phyloP scores from a whole-genome alignment of 2,888 invertebrate species.

The Pomacea canaliculata region DNA sequence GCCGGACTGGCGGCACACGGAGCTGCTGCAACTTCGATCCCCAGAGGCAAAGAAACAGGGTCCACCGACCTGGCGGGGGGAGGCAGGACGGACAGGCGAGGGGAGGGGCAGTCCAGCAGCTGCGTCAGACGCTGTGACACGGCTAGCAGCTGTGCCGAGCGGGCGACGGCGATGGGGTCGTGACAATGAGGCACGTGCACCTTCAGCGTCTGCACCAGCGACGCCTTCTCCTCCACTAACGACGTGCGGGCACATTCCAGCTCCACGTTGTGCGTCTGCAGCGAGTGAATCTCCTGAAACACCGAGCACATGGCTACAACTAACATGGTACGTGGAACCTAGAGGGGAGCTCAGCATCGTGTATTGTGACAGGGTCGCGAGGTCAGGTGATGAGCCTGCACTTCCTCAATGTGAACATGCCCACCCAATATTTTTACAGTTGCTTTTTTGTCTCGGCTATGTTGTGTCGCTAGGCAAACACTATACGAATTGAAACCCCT shows the following conservation, averaged over 20 bases:
- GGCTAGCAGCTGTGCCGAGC: slow-evolving; percentile 24
- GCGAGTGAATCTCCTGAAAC: slow-evolving; percentile 32
- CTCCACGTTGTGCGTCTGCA: slow-evolving; percentile 34
- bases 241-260: slow-evolving; percentile 29
- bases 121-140: slow-evolving; percentile 21
- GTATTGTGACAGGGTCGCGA: no score
- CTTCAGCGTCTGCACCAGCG: slow-evolving; percentile 25
- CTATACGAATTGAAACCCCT: no score
- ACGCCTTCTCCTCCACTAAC: slow-evolving; percentile 35
- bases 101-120: slow-evolving; percentile 22
- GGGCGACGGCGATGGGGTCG: slow-evolving; percentile 23
- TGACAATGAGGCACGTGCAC: slow-evolving; percentile 28
- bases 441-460: no score
- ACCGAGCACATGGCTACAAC: neutral
- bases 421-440: no score
- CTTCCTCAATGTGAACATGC: no score
- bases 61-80: neutral
- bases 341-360: no score
- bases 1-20: neutral
- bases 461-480: no score
- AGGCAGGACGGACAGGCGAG: neutral
- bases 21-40: no score
- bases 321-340: no score
- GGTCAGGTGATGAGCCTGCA: no score
- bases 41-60: no score